phyloP scores from a whole-genome alignment of 2,113 vertebrate species.

The Ictalurus furcatus region DNA sequence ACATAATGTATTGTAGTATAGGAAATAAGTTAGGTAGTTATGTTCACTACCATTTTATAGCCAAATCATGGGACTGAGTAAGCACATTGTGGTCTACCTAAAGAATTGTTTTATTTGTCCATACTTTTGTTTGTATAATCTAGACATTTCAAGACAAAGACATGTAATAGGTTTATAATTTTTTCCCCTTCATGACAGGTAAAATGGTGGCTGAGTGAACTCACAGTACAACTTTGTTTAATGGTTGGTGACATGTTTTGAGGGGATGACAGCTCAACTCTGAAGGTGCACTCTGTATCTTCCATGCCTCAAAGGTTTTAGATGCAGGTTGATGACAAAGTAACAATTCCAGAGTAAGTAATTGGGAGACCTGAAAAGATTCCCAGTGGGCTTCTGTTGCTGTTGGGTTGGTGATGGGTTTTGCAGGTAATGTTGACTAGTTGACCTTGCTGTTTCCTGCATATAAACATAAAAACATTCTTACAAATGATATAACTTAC shows the following conservation, averaged over 20 bases:
- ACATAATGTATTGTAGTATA: too few species aligned
- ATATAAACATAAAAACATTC: too few species aligned
- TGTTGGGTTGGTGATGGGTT: not conserved
- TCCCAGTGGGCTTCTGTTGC: not conserved
- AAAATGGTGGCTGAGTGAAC: not conserved
- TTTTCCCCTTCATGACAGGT: not conserved
- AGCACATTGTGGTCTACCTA: not conserved
- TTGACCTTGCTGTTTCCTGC: too few species aligned
- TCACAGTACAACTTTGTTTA: not conserved
- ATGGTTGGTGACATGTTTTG: not conserved
- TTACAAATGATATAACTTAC: too few species aligned
- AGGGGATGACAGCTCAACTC: not conserved
- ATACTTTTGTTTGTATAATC: not conserved
- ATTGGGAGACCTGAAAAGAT: not conserved
- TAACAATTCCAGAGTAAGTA: not conserved
- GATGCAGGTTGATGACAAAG: slow-evolving; percentile 1
- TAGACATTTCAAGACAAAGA: not conserved
- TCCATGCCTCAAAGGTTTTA: not conserved
- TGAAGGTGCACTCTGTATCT: slow-evolving; percentile 2
- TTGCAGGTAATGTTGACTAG: too few species aligned
- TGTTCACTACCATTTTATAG: not conserved
- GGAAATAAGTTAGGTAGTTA: not conserved
- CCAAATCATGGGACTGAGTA: not conserved
- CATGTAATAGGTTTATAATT: not conserved
- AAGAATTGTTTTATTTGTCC: not conserved